These are phyloP conservation scores for Agrenia bidenticulata DNA, from an alignment of 2,888 invertebrate species.

Conservation along the genomic window DNA sequence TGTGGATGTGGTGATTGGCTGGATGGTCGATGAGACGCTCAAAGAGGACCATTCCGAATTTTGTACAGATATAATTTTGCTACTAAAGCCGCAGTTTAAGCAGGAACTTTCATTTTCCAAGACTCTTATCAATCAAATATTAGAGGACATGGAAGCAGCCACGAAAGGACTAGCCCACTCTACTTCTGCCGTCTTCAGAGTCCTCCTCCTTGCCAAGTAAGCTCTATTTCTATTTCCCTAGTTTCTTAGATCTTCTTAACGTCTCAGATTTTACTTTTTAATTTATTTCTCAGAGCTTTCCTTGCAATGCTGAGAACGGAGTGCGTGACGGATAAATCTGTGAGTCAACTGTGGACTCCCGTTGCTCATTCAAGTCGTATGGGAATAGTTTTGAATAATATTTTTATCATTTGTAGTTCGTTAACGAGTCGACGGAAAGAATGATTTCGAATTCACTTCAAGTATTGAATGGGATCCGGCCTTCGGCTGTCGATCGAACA, in stretches of 20 bases:
- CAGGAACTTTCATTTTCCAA: conserved; percentile 33
- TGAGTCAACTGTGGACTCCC: too few relatives aligned
- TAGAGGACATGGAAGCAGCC: conserved; percentile 35
- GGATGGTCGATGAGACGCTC: conserved; percentile 45
- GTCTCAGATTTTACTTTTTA: too few relatives aligned
- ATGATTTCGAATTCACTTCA: conserved; percentile 26
- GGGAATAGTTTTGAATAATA: too few relatives aligned
- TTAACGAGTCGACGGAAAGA: conserved; percentile 30
- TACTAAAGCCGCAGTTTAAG: conserved; percentile 33
- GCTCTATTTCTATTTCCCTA: conserved; percentile 4
- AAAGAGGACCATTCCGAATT: conserved; percentile 30
- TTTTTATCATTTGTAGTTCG: too few relatives aligned
- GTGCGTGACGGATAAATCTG: background rate
- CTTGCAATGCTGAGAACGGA: background rate
- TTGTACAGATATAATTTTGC: conserved; percentile 39
- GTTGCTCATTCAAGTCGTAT: too few relatives aligned
- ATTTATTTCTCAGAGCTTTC: conserved; percentile 10
- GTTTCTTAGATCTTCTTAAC: too few relatives aligned
- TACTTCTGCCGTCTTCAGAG: conserved; percentile 27
- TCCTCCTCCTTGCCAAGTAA: conserved; percentile 33
- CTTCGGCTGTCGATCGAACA: background rate
- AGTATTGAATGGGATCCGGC: background rate
- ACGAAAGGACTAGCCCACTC: conserved; percentile 24
- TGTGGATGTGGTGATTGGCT: conserved; percentile 50
- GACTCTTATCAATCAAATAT: conserved; percentile 34